Percentiles rank a stretch among this genome's conserved stretches.
Conservation (phyloP, 2,113 vertebrate genomes). For the Amblyornis subalaris region DNA sequence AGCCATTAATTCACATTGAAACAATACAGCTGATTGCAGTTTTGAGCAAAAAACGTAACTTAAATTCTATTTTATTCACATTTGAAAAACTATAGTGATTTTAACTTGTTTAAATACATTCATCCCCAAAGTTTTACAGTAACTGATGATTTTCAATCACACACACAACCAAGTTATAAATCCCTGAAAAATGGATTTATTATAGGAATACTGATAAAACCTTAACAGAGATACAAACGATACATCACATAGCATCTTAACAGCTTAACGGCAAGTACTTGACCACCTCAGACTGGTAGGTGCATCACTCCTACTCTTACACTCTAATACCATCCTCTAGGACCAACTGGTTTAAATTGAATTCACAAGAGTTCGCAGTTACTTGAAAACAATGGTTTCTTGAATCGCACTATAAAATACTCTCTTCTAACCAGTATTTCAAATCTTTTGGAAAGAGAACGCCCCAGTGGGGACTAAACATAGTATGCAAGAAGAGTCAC, state of each 20-base stretch:
- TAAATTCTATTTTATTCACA: slow-evolving; percentile 29
- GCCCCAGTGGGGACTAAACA: neutral
- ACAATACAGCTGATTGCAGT: slow-evolving; percentile 3
- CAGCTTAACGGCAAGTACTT: slow-evolving; percentile 15
- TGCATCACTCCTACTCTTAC: slow-evolving; percentile 18
- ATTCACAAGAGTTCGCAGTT: neutral
- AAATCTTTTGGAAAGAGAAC: neutral
- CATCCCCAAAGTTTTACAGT: slow-evolving; percentile 57
- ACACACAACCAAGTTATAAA: slow-evolving; percentile 35
- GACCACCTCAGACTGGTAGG: neutral
- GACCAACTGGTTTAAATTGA: slow-evolving; percentile 7
- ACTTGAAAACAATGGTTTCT: neutral
- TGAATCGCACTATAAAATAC: neutral
- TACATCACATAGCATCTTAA: slow-evolving; percentile 18
- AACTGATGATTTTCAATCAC: slow-evolving; percentile 30
- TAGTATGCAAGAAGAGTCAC: neutral
- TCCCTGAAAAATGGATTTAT: slow-evolving; percentile 64
- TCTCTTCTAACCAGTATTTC: neutral
- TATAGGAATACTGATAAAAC: slow-evolving; percentile 64
- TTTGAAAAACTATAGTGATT: slow-evolving; percentile 32
- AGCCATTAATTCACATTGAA: slow-evolving; percentile 18
- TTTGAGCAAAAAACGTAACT: neutral
- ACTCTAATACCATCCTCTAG: slow-evolving; percentile 21
- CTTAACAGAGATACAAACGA: slow-evolving; percentile 54
- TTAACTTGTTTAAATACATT: slow-evolving; percentile 45